Conservation (phyloP, 2,888 invertebrate species). For the Malacosoma neustria region DNA sequence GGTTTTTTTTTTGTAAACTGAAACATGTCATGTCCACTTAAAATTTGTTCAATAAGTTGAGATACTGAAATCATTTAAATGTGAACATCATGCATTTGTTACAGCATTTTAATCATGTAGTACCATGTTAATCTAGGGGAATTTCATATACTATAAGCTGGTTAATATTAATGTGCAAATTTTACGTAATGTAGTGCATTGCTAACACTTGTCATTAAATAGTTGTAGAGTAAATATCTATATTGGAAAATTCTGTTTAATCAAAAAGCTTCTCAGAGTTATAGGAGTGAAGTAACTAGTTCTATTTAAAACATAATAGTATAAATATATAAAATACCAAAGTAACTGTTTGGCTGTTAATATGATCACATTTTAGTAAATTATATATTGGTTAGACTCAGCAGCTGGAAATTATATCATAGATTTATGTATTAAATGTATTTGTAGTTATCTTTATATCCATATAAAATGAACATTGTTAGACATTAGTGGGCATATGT, state of each 20-base stretch:
- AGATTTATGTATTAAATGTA: neutral
- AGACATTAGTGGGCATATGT: neutral
- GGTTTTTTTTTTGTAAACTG: slow-evolving; percentile 18
- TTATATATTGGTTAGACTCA: slow-evolving; percentile 23
- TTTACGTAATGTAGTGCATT: too few species aligned
- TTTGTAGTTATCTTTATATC: neutral
- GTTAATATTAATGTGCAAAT: too few species aligned
- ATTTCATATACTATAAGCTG: too few species aligned
- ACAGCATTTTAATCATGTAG: too few species aligned
- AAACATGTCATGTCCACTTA: neutral
- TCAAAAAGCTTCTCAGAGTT: neutral
- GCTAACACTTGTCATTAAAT: neutral
- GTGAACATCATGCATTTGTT: neutral
- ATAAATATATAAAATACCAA: slow-evolving; percentile 34
- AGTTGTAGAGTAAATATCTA: slow-evolving; percentile 12
- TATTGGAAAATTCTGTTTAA: slow-evolving; percentile 9
- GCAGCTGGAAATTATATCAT: slow-evolving; percentile 7
- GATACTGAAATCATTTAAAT: neutral
- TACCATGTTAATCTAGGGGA: too few species aligned
- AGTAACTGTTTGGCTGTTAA: slow-evolving; percentile 43
- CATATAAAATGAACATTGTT: neutral
- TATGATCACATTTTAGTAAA: slow-evolving; percentile 25
- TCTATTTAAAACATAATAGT: slow-evolving; percentile 7
- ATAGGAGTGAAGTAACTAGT: neutral
- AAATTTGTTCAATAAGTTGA: neutral